Evolutionary conservation across 2,113 vertebrate genomes (phyloP).

Genomic region (Ochotona curzoniae): DNA sequence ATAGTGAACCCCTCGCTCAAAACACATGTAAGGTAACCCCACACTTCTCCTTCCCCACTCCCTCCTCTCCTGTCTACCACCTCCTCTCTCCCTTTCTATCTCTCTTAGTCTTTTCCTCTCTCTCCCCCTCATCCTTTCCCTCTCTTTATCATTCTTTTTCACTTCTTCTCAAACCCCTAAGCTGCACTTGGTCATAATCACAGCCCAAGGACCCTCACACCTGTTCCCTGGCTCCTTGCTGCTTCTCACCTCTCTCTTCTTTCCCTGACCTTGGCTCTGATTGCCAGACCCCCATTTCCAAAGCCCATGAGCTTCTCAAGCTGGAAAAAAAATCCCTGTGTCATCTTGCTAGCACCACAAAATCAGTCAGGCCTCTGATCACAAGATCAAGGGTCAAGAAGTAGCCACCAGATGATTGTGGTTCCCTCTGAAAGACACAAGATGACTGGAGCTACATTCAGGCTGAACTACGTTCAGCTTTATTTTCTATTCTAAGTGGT

Average conservation of each 20-base stretch:
- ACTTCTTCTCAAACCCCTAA: background rate
- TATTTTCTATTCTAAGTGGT: background rate
- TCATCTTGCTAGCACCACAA: background rate
- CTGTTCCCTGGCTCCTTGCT: too few relatives aligned
- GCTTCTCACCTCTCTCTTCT: background rate
- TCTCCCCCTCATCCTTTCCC: too few relatives aligned
- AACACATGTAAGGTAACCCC: background rate
- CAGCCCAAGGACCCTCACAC: background rate
- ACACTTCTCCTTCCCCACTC: background rate
- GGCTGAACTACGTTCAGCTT: too few relatives aligned
- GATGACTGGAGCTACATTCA: background rate
- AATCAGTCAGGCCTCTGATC: background rate
- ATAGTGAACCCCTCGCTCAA: background rate
- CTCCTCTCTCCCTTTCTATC: background rate
- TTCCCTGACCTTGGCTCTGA: background rate
- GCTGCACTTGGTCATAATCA: background rate
- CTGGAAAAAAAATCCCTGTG: background rate
- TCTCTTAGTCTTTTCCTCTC: too few relatives aligned
- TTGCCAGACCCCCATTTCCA: background rate
- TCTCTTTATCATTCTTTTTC: background rate
- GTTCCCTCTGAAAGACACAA: background rate
- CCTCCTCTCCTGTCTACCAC: fast-evolving
- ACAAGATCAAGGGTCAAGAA: background rate
- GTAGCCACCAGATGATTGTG: background rate
- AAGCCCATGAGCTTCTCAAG: background rate